Base-by-base conservation (phyloP, 2,888 invertebrate genomes). In the Merodon equestris region DNA sequence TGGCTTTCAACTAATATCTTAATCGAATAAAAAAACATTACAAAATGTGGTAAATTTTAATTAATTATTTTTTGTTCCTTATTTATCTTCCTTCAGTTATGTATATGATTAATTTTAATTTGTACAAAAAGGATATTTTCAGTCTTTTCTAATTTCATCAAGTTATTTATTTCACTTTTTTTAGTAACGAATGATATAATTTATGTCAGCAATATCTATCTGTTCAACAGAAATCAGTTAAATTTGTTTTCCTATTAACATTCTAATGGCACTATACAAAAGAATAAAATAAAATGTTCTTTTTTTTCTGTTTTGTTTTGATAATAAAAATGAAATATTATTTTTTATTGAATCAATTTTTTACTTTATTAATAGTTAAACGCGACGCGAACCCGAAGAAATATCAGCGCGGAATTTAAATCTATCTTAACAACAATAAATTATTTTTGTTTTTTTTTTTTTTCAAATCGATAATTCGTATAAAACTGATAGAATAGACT, bases 61-160 rank as follows among this genome's bases (percentile, higher is more conserved):
- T 68, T 82, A 83, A 82, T 84, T 86, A 81, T 67, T 79, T 83
- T 84, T 84, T 81, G 71, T 85, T 85, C n/a, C n/a, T n/a, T 82
- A 76, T 61, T 61, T 53, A 54, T 82, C 68, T 58, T 82, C n/a
- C n/a, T n/a, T n/a, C n/a, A n/a, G 58, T 70, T 66, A 48, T 74
- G 7, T 27, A 27, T 27, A 74, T 72, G 66, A 57, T 77, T 67
- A 54, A 68, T 74, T 79, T 63, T 79, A 73, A 74, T 79, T 79
- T 79, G 79, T 79, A 79, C 79, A 79, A 79, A 76, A 74, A 74
- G 74, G 68, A 79, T 56, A 64, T 54, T 60, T 74, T 79, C 79
- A 79, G 79, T 79, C 79, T 79, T 79, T 72, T 63, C 57, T 47
- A 61, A 73, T 77, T 77, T 77, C 74, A 75, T 56, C 58, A 74